These are phyloP conservation scores for Vannuccia rotundouncinata DNA, from an alignment of 2,888 invertebrate genomes.

Conservation along the genomic window DNA sequence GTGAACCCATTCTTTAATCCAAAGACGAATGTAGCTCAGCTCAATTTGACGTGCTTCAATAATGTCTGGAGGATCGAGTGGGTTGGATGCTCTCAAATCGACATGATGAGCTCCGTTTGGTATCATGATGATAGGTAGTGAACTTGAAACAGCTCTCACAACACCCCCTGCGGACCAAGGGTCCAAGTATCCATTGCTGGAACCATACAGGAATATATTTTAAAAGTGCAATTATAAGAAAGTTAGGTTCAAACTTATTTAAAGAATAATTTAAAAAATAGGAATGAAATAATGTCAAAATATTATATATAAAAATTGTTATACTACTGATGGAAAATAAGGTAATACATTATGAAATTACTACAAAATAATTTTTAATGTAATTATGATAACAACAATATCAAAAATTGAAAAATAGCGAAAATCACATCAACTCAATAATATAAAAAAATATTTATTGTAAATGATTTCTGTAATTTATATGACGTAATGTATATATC, in stretches of 20 bases:
- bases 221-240: background rate
- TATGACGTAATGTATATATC: background rate
- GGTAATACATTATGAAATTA: no score
- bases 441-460: background rate
- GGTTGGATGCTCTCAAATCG: conserved; percentile 47
- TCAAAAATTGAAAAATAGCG: background rate
- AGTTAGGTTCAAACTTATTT: no score
- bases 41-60: conserved; percentile 46
- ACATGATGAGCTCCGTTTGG: conserved; percentile 51
- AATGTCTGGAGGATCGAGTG: conserved; percentile 48
- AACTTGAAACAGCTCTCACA: conserved; percentile 40
- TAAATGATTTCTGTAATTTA: background rate
- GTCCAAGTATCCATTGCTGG: conserved; percentile 59
- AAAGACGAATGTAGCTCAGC: conserved; percentile 45
- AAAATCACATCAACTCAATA: no score
- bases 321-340: background rate
- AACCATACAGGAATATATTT: conserved; percentile 39
- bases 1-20: conserved; percentile 44
- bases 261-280: no score
- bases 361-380: background rate
- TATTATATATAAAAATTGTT: background rate
- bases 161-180: conserved; percentile 60
- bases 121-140: conserved; percentile 42
- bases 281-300: no score
- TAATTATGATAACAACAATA: background rate